A percentile compares a stretch with the other conserved stretches of the same genome.
phyloP scores from a whole-genome alignment of 2,797 vertebrate genomes.

The Austrolebias charrua region DNA sequence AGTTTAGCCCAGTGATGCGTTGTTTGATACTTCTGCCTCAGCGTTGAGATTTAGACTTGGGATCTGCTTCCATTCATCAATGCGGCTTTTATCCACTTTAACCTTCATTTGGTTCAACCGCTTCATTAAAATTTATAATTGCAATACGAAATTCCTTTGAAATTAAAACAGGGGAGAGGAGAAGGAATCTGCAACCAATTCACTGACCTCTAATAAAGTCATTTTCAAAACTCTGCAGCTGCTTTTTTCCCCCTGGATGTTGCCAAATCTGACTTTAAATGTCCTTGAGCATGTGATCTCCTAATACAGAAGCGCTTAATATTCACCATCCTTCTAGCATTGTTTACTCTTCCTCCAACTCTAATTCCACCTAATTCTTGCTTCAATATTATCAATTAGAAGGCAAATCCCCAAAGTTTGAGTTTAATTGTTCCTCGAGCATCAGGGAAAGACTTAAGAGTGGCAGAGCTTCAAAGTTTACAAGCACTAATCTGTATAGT shows the following conservation, averaged over 20 bases:
- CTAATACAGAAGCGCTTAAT: constrained; percentile 1
- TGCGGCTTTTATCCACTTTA: constrained; percentile 34
- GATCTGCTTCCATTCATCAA: constrained; percentile 29
- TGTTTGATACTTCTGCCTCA: constrained; percentile 23
- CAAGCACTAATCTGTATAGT: constrained; percentile 32
- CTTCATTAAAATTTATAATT: constrained; percentile 58
- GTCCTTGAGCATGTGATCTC: neutral
- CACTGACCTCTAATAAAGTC: neutral
- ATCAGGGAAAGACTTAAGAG: constrained; percentile 3
- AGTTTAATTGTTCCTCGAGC: constrained; percentile 15
- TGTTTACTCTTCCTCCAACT: constrained; percentile 3
- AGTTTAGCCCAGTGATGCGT: constrained; percentile 19
- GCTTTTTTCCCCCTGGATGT: constrained; percentile 1
- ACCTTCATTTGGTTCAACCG: constrained; percentile 51
- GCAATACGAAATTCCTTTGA: constrained; percentile 17
- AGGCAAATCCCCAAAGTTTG: constrained; percentile 13
- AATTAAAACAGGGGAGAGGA: constrained; percentile 6
- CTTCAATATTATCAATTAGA: constrained; percentile 22
- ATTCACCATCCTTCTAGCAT: constrained; percentile 5
- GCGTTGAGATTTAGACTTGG: constrained; percentile 36
- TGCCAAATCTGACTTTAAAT: constrained; percentile 5
- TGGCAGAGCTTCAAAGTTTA: constrained; percentile 18
- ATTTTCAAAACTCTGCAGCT: constrained; percentile 1
- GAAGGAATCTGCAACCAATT: constrained; percentile 14
- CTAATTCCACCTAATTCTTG: constrained; percentile 23